phyloP scores from a whole-genome alignment of 2,113 vertebrate genomes.

The Atlantisia rogersi region DNA sequence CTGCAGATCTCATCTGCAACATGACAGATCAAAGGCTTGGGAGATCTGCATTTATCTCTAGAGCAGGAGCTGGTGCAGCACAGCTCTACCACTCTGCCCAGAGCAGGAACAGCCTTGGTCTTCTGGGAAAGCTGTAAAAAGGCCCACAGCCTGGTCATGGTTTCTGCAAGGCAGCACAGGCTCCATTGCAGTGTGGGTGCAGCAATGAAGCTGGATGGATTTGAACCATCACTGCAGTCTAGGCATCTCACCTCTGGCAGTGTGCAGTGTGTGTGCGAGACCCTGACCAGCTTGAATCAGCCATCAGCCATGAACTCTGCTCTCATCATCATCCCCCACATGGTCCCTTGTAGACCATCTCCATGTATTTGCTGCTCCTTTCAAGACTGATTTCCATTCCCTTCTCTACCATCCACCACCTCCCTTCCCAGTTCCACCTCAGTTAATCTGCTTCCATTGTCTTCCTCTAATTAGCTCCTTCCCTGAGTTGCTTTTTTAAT shows the following conservation, averaged over 20 bases:
- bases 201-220: background rate
- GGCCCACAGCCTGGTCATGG: background rate
- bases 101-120: background rate
- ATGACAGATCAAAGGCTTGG: rapidly evolving
- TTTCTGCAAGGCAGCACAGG: background rate
- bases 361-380: background rate
- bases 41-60: background rate
- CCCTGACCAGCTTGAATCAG: background rate
- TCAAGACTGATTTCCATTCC: background rate
- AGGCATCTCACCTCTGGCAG: background rate
- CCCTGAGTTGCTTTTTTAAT: background rate
- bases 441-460: background rate
- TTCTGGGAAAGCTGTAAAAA: background rate
- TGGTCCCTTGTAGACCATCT: background rate
- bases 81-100: background rate
- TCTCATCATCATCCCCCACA: background rate
- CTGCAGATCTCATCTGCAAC: background rate
- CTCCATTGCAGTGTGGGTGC: rapidly evolving
- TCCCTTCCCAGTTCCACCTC: background rate
- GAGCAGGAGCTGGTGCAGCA: background rate
- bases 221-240: background rate
- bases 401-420: background rate
- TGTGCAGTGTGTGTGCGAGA: background rate
- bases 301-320: background rate
- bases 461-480: conserved; percentile 34